A percentile compares a stretch with the other conserved stretches of the same genome.
Evolutionary conservation across 2,888 invertebrate species (phyloP).

Genomic region (Cheilosia vulpina): DNA sequence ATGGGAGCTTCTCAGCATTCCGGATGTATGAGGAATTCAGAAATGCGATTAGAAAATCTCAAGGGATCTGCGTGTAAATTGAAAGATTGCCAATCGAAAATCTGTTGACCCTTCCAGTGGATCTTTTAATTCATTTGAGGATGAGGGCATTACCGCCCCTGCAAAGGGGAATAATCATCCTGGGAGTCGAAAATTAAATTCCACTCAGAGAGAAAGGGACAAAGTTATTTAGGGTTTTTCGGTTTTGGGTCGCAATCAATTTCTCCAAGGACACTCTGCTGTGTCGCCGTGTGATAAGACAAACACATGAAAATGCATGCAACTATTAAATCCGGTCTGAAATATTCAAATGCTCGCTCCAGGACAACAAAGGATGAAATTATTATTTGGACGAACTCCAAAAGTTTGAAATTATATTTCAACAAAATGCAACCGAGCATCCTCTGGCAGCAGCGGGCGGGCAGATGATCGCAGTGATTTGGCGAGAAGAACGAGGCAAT

Average conservation of each 20-base stretch:
- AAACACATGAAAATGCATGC: conserved; percentile 56
- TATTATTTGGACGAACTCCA: conserved; percentile 72
- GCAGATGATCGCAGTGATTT: conserved; percentile 49
- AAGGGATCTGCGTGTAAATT: background rate
- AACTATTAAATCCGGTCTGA: conserved; percentile 62
- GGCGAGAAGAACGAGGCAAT: conserved; percentile 36
- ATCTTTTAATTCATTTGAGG: conserved; percentile 27
- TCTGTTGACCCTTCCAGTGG: conserved; percentile 10
- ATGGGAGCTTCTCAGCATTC: background rate
- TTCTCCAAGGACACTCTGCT: conserved; percentile 30
- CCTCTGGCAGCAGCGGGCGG: conserved; percentile 28
- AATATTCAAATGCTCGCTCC: conserved; percentile 67
- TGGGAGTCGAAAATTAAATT: conserved; percentile 28
- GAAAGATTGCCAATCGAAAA: conserved; percentile 12
- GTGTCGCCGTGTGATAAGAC: conserved; percentile 34
- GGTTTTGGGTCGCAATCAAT: conserved; percentile 12
- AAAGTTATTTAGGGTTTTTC: conserved; percentile 22
- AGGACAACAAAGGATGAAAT: conserved; percentile 68
- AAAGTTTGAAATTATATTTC: conserved; percentile 61
- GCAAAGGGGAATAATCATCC: background rate
- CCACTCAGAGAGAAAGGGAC: conserved; percentile 1
- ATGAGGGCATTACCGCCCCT: too few relatives aligned
- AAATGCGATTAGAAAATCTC: conserved; percentile 28
- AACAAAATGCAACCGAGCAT: conserved; percentile 44
- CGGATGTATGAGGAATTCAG: background rate